Evolutionary conservation across 2,888 invertebrate genomes (phyloP), one percentile per base, ranked within the genome.

Genomic region (Patella caerulea): DNA sequence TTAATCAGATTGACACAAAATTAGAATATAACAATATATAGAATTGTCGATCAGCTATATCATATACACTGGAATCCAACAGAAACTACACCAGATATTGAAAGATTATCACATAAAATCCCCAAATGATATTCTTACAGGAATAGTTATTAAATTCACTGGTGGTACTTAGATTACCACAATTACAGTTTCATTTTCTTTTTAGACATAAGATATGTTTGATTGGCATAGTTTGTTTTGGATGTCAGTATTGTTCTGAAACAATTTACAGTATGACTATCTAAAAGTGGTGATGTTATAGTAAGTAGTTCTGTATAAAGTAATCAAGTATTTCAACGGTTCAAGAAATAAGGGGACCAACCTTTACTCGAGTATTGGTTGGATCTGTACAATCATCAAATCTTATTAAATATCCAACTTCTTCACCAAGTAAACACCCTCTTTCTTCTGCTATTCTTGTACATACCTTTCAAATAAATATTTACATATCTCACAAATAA

Each of bases 361-460:
- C 92, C 87, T 92, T 91, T 53, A 93, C 90, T 84, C 89, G 90
- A 2, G 93, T 93, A 45, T 84, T 82, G 34, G 86, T 82, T 19
- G 89, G 84, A 84, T 89, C 90, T 55, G 85, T 90, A 54, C 90
- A 87, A 79, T 93, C 92, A 82, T 94, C 93, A 89, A 93, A 93
- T 78, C 93, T 94, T 75, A 99, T 97, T 0, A 95, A 94, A 91
- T 97, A 98, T 0, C 98, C 98, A 1, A 97, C 96, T 65, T 93
- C 93, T 71, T 93, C 93, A 2, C 98, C 97, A 7, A 98, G 93
- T 15, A 94, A 90, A 59, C 94, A 94, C 0, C 96, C 96, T 71
- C 94, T 94, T 93, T 99, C 98, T 84, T 96, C 96, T 0, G 98
- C 96, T 2, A 98, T 97, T 75, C 98, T 93, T 81, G 94, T 94